Base-by-base conservation (phyloP, 2,797 vertebrate species). In the Tadarida brasiliensis region DNA sequence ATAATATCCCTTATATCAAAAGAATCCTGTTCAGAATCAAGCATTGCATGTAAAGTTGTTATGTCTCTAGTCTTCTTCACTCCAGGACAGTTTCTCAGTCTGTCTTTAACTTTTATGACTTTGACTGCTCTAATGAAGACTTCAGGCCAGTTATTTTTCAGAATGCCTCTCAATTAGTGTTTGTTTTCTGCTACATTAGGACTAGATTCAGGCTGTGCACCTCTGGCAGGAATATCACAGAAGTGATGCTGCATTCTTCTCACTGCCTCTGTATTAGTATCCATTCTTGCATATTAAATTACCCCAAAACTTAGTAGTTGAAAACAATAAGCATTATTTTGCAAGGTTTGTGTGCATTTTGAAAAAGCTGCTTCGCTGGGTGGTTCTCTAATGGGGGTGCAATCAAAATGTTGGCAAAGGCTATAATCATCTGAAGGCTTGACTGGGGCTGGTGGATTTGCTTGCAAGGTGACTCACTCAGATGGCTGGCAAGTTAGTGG, bases 1-100 rank as follows among this genome's bases (percentile, higher is more conserved):
- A n/a, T 28, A 47, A 54, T 28, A 54, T 47, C 5, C 19, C 74
- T 76, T 20, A 82, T 5, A 35, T 59, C n/a, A 70, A 39, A 74
- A 84, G 17, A 65, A 93, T 39, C 65, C 47, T 73, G 77, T 54
- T 92, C 56, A 96, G 87, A 91, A 74, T 68, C 39, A 78, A 44
- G n/a, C 7, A 12, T 2, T 39, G 3, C 17, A 30, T 51, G 11
- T 24, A 35, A 74, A 24, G 0, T 74, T 77, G 15, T 47, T 49
- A 10, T 5, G 4, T 74, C 20, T 80, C 74, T 74, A 61, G 11
- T 68, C 39, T 88, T 49, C 59, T 89, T 87, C n/a, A 56, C 57
- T 76, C 24, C 16, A 44, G 15, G 47, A 44, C 15, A 68, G 51
- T 70, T 77, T 94, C 74, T 90, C 17, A 54, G 15, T 61, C 33